Conservation (phyloP, 2,888 invertebrate species). For the Cheilosia soror region DNA sequence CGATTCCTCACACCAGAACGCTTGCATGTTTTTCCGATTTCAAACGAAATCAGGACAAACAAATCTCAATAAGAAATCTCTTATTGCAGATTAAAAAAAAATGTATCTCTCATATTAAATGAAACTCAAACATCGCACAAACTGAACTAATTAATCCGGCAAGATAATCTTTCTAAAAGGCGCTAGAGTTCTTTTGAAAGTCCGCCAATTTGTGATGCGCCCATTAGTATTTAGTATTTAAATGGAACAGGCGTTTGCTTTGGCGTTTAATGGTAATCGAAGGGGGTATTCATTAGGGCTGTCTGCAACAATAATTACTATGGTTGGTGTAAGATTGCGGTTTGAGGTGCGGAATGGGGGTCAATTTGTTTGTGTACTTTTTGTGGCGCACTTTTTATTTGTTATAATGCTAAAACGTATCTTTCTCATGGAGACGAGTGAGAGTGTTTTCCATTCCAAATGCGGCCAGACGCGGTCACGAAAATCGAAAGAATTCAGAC, state of each 20-base stretch:
- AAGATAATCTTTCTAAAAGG: constrained; percentile 11
- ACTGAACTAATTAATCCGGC: constrained; percentile 27
- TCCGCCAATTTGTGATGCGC: neutral
- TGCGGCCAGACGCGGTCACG: no score
- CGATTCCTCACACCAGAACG: neutral
- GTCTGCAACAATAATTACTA: constrained; percentile 13
- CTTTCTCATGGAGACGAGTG: no score
- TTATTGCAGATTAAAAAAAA: no score
- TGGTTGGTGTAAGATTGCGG: constrained; percentile 14
- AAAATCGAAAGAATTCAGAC: no score
- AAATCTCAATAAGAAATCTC: neutral
- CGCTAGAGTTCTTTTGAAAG: constrained; percentile 2
- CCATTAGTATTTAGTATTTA: neutral
- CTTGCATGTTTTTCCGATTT: neutral
- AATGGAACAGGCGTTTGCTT: neutral
- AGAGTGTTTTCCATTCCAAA: no score
- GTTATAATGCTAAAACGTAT: neutral
- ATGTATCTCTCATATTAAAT: neutral
- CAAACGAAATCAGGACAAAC: constrained; percentile 9
- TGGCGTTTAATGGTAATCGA: neutral
- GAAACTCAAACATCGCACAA: constrained; percentile 5
- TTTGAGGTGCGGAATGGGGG: neutral
- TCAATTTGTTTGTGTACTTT: neutral
- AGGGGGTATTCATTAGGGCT: constrained; percentile 7
- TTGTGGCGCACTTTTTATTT: neutral